Evolutionary conservation across 2,888 invertebrate species (phyloP).

Genomic region (Hypena proboscidalis): DNA sequence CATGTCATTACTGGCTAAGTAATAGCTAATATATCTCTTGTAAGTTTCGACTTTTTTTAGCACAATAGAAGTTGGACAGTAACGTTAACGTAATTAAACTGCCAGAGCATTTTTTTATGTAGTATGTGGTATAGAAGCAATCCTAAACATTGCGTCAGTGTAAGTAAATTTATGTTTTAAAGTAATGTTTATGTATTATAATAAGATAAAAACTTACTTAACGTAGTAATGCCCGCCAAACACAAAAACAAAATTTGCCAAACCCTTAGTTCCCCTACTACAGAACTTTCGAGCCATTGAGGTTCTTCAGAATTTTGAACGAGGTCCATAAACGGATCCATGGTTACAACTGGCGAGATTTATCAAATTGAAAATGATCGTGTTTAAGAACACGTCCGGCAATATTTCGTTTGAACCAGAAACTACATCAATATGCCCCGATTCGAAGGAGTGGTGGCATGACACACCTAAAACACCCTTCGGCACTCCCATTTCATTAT

Average conservation of each 20-base stretch:
- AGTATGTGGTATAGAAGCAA: too few relatives aligned
- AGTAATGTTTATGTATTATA: too few relatives aligned
- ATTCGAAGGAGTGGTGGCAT: constrained; percentile 73
- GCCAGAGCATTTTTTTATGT: too few relatives aligned
- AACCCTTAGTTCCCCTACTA: constrained; percentile 88
- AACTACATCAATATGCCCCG: constrained; percentile 76
- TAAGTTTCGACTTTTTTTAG: too few relatives aligned
- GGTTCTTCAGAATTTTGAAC: constrained; percentile 81
- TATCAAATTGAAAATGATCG: constrained; percentile 18
- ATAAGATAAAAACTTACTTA: too few relatives aligned
- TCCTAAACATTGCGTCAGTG: too few relatives aligned
- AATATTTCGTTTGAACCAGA: constrained; percentile 55
- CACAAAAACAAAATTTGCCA: constrained; percentile 93
- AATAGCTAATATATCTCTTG: too few relatives aligned
- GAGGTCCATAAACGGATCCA: constrained; percentile 75
- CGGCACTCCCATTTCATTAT: constrained; percentile 58
- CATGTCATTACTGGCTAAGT: too few relatives aligned
- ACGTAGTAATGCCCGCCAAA: constrained; percentile 85
- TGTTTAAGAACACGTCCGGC: constrained; percentile 46
- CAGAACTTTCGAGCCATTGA: constrained; percentile 90
- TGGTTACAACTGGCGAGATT: too few relatives aligned
- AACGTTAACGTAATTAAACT: too few relatives aligned
- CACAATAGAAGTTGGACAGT: too few relatives aligned
- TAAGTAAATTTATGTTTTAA: too few relatives aligned
- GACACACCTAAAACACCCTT: constrained; percentile 72